Evolutionary conservation across 2,888 invertebrate genomes (phyloP).

Genomic region (Pristionchus maxplancki): DNA sequence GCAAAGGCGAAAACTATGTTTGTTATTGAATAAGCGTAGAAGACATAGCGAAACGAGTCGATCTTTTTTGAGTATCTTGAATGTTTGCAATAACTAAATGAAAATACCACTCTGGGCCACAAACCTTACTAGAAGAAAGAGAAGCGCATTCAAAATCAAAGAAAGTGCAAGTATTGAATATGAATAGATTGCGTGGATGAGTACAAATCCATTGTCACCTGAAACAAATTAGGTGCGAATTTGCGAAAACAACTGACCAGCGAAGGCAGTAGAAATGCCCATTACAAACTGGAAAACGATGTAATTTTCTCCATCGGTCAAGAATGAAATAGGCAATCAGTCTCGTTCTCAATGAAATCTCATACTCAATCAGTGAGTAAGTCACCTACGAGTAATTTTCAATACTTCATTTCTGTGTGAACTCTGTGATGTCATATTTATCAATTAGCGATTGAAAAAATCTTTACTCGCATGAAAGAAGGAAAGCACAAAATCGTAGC

Average conservation of each 20-base stretch:
- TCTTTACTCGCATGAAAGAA: too few relatives aligned
- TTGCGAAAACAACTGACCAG: not conserved
- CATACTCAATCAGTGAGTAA: too few relatives aligned
- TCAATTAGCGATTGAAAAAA: too few relatives aligned
- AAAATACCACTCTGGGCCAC: too few relatives aligned
- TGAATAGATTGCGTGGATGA: not conserved
- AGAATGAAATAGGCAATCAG: not conserved
- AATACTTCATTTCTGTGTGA: too few relatives aligned
- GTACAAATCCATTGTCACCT: not conserved
- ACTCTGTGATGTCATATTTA: too few relatives aligned
- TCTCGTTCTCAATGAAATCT: not conserved
- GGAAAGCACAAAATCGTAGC: too few relatives aligned
- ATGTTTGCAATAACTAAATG: too few relatives aligned
- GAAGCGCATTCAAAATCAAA: not conserved
- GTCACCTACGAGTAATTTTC: too few relatives aligned
- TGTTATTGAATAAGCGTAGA: not conserved
- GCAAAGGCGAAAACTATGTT: not conserved
- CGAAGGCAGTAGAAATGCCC: not conserved
- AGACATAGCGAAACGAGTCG: not conserved
- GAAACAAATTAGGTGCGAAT: not conserved
- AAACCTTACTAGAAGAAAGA: not conserved
- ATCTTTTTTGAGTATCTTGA: not conserved
- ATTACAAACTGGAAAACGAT: not conserved
- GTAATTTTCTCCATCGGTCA: not conserved
- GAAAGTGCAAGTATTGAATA: not conserved